These are phyloP conservation scores for Dendrocopos noguchii DNA, from an alignment of 2,113 vertebrate genomes.

Conservation along the genomic window DNA sequence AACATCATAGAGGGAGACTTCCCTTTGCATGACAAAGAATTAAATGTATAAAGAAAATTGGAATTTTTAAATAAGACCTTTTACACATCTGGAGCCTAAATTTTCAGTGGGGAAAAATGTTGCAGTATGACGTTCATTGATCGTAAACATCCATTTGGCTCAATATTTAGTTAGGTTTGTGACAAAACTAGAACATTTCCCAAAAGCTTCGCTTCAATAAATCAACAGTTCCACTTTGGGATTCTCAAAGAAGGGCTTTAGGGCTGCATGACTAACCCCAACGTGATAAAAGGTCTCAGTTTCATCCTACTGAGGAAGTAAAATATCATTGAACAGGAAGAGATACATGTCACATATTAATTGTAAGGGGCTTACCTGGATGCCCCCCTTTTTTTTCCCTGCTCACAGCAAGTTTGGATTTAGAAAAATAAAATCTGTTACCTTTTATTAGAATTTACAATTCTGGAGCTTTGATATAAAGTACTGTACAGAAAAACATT, in stretches of 20 bases:
- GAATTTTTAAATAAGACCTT: neutral
- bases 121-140: neutral
- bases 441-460: neutral
- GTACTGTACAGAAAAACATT: neutral
- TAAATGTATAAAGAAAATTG: neutral
- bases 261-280: neutral
- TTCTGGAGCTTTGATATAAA: neutral
- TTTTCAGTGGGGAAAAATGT: neutral
- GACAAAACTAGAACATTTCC: neutral
- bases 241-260: neutral
- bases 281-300: neutral
- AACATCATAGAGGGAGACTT: no score
- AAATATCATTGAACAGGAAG: neutral
- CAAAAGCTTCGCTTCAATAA: neutral
- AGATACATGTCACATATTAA: neutral
- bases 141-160: neutral
- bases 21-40: neutral
- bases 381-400: neutral
- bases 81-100: neutral
- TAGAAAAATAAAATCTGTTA: neutral
- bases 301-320: neutral
- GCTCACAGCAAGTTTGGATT: neutral
- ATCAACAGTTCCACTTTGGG: neutral
- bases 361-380: neutral
- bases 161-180: neutral